Base-by-base conservation (phyloP, 1,140 invertebrate species). In the Dendrolimus kikuchii region DNA sequence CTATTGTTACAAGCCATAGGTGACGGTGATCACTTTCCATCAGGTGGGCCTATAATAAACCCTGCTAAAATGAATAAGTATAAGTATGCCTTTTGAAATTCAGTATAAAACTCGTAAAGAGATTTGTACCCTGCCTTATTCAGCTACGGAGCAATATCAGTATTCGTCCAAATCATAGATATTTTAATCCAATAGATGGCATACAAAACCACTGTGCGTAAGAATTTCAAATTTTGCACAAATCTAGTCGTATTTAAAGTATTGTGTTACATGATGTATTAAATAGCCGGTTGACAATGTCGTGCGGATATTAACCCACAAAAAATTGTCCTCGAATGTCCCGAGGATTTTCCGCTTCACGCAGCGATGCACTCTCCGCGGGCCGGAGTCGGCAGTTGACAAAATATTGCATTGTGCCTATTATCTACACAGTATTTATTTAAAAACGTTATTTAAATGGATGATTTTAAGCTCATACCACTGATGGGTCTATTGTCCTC, bases 331-430 rank as follows among this genome's bases (percentile, higher is more conserved):
- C 81, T 86, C 81, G 70, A 82, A 83, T 74, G 77, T 81, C 80
- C 81, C 80, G 78, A 85, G 83, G 83, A 86, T 86, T 86, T 86
- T 85, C 81, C 81, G 83, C 83, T 86, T 86, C 81, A 86, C 81
- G 83, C 78, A 77, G 74, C 66, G 66, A 64, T 85, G 83, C 78
- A 81, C 83, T 85, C 82, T 68, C 68, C 73, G 65, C 66, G 69
- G 69, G 53, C 66, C 73, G 65, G 66, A 76, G 69, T 76, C 73
- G 77, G 71, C 83, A 86, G 83, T 86, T 86, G 83, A 86, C 83
- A 86, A 85, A 86, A 86, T 86, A 86, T 86, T 83, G 79, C 72
- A 85, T 86, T 86, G 83, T 86, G 77, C 81, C 81, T 84, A 86
- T 86, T 86, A 86, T 86, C 75, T 78, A 68, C 69, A 61, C 68